A percentile compares a stretch with the other conserved stretches of the same genome.
Conservation (phyloP, 2,888 invertebrate genomes). For the Drosophila basisetae region DNA sequence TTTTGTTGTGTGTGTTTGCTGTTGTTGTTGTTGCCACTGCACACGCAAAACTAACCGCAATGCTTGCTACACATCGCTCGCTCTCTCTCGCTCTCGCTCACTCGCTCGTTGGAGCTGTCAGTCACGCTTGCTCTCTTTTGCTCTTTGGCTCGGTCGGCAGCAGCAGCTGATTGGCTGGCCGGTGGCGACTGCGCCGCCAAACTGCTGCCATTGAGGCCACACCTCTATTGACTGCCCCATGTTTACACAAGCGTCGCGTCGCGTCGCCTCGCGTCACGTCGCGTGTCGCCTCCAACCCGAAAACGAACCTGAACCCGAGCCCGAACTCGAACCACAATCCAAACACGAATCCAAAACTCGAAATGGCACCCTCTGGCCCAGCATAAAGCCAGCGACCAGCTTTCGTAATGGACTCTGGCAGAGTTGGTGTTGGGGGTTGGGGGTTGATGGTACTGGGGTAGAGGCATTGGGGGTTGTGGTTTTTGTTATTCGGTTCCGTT, state of each 20-base stretch:
- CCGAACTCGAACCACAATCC: slow-evolving; percentile 15
- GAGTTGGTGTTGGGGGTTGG: neutral
- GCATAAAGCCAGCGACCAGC: slow-evolving; percentile 15
- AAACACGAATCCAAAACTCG: slow-evolving; percentile 15
- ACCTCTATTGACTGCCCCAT: slow-evolving; percentile 73
- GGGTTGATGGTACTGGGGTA: neutral
- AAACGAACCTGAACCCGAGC: neutral
- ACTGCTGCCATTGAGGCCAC: slow-evolving; percentile 70
- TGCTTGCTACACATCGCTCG: slow-evolving; percentile 7
- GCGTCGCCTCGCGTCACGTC: slow-evolving; percentile 15
- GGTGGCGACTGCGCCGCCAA: slow-evolving; percentile 72
- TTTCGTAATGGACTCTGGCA: slow-evolving; percentile 19
- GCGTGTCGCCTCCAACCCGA: slow-evolving; percentile 38
- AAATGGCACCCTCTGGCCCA: slow-evolving; percentile 23
- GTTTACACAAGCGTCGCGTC: slow-evolving; percentile 50
- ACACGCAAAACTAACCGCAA: slow-evolving; percentile 76
- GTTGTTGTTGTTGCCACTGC: slow-evolving; percentile 52
- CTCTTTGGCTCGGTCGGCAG: slow-evolving; percentile 36
- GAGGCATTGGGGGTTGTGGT: slow-evolving; percentile 8
- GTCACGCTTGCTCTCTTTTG: slow-evolving; percentile 20
- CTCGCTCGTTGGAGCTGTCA: slow-evolving; percentile 17
- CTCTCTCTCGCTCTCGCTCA: slow-evolving; percentile 12
- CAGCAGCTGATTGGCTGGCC: slow-evolving; percentile 66
- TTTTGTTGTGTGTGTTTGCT: slow-evolving; percentile 51
- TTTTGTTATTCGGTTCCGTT: slow-evolving; percentile 39